Evolutionary conservation across 2,797 vertebrate species (phyloP), one percentile per base, ranked within the genome.

Genomic region (Iguana delicatissima): DNA sequence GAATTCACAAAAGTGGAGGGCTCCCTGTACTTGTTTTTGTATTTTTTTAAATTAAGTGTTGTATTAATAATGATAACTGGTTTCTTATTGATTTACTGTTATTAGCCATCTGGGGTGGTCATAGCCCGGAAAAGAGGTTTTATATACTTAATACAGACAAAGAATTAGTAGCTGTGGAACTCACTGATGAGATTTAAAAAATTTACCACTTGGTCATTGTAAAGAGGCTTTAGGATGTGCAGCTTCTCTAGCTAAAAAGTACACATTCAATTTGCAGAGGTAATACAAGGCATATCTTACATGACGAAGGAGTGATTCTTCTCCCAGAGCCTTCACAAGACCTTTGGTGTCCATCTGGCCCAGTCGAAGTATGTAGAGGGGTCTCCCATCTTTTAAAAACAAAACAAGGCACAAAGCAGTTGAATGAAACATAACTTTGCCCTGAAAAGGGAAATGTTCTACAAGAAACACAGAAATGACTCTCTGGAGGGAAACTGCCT

Each of bases 321-420:
- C 98, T 35, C 99, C 98, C 69, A 99, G 93, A 0, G 98, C 98
- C 94, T 98, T 98, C 84, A 99, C 97, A 95, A 99, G 95, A 24
- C 99, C 99, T 89, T 99, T 99, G 0, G 99, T 99, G 97, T 99
- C 99, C 98, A 99, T 99, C 95, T 99, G 98, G 22, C 99, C 99
- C 32, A 99, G 97, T 46, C 98, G 98, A 80, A 99, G 95, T 89
- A 99, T 97, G 85, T 99, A 99, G 7, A 99, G 97, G 0, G 99
- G 98, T 32, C 98, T 97, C 0, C 99, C 98, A 16, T 98, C 99
- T 97, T 86, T 69, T 52, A 92, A 76, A 50, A 90, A 80, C 76
- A 91, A 90, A 89, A 76, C 42, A 4, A 38, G 0, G 62, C 38
- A 82, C 79, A 90, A 42, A 92, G 16, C 89, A 24, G 16, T 77